Evolutionary conservation across 1,140 invertebrate species (phyloP), one percentile per base, ranked within the genome.

Genomic region (Eueides isabella): DNA sequence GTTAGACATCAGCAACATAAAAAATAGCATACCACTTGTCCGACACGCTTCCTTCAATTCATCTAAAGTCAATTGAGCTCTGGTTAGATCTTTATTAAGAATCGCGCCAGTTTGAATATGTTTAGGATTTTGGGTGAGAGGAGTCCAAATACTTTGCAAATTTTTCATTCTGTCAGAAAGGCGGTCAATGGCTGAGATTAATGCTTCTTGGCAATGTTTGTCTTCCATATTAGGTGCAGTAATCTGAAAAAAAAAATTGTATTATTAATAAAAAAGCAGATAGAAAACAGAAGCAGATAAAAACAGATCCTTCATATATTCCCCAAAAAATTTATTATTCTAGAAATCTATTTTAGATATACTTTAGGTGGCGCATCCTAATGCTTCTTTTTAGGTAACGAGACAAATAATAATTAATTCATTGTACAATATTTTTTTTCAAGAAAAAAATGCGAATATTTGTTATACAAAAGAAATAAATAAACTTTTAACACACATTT

Each of bases 191-290:
- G 79, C 67, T 5, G 71, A 77, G 23, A 67, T 23, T 7, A 83
- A 55, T 11, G 69, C 38, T 28, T 62, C 26, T 41, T 79, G 71
- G 48, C 79, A 79, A 1, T 61, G 69, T 55, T 67, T 31, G 7
- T 83, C 77, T 2, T 70, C 23, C 16, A 83, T 79, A 6, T 63
- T 79, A 35, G 77, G 77, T 5, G 74, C 75, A 48, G 76, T 79
- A 14, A 76, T 69, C 75, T 76, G 62, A 35, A 19, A 64, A 38
- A 67, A 5, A 38, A 38, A 38, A 3, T 14, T 38, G 14, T n/a
- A n/a, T n/a, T n/a, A n/a, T n/a, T n/a, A n/a, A n/a, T n/a, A n/a
- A n/a, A n/a, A n/a, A n/a, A n/a, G n/a, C n/a, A n/a, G n/a, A n/a
- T n/a, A n/a, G n/a, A n/a, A n/a, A n/a, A n/a, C n/a, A n/a, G n/a